Base-by-base conservation (phyloP, 2,888 invertebrate species). In the Elegia similella region DNA sequence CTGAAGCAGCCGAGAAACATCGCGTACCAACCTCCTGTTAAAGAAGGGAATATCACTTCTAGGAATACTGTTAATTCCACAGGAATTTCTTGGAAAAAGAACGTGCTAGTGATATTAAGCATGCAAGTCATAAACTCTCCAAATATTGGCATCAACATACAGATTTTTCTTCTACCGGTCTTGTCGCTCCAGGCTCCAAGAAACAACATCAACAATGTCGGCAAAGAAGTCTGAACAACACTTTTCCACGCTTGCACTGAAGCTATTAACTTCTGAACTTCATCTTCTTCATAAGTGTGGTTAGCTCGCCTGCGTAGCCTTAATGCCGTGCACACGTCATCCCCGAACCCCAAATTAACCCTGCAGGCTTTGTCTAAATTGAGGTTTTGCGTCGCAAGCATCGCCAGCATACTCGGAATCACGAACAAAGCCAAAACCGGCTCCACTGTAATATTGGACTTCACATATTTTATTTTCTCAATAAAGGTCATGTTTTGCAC, bases 311-410 rank as follows among this genome's bases (percentile, higher is more conserved):
- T 93, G 52, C 96, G 91, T 0, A 93, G 88, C 0, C 94, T 93
- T 17, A 97, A 80, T 0, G 95, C 95, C 61, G 94, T 94, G 74
- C 97, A 97, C 0, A 96, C 93, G 47, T 92, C 92, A 52, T 94
- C 93, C 0, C 93, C 90, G 67, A 95, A 96, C 0, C 86, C 92
- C 65, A 96, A 87, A 75, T 97, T 97, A 0, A 97, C 96, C 44
- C 96, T 87, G 70, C 97, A 97, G 0, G 97, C 97, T 80, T 97
- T 97, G 73, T 97, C 97, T 70, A 97, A 88, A 80, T 96, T 96
- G 44, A 97, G 85, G 83, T 97, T 97, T 80, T 96, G 96, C 7
- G 96, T 95, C 34, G 96, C 96, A 63, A 97, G 76, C 69, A 94
- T 93, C 0, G 96, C 95, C 13, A 94, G 67, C 0, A 94, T 92